Percentiles rank a stretch among this genome's conserved stretches.
These are phyloP conservation scores for Machaerirhynchus nigripectus DNA, from an alignment of 2,113 vertebrate species.

Conservation along the genomic window DNA sequence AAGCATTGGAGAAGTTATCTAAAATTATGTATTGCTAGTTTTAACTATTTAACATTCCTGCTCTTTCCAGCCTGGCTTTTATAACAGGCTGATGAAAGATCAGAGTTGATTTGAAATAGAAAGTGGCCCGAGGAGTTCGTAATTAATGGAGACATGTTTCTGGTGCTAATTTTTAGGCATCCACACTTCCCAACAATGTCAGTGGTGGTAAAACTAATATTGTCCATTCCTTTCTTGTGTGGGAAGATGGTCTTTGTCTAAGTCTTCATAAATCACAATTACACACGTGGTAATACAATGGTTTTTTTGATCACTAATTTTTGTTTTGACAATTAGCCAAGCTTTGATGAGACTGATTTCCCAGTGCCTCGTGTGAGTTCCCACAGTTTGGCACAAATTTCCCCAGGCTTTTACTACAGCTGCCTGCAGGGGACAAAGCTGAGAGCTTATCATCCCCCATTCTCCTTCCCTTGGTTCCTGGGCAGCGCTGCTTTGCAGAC, in stretches of 20 bases:
- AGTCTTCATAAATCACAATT: not conserved
- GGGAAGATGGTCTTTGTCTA: not conserved
- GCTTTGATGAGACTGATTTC: not conserved
- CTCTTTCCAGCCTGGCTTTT: not conserved
- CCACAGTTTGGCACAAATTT: not conserved
- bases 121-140: not conserved
- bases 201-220: not conserved
- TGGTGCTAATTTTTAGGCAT: not conserved
- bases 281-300: not conserved
- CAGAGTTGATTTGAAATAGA: constrained; percentile 10
- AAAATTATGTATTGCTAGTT: constrained; percentile 14
- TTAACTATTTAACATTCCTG: not conserved
- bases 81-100: not conserved
- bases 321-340: not conserved
- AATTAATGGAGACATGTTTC: not conserved
- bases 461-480: constrained; percentile 11
- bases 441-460: not conserved
- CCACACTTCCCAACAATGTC: not conserved
- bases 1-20: constrained; percentile 32
- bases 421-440: constrained; percentile 29
- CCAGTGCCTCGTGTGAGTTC: not conserved
- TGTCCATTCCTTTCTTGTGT: not conserved
- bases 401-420: not conserved
- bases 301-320: not conserved
- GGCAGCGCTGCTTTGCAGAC: not conserved